phyloP scores from a whole-genome alignment of 1,140 invertebrate genomes.

The Diprion similis region DNA sequence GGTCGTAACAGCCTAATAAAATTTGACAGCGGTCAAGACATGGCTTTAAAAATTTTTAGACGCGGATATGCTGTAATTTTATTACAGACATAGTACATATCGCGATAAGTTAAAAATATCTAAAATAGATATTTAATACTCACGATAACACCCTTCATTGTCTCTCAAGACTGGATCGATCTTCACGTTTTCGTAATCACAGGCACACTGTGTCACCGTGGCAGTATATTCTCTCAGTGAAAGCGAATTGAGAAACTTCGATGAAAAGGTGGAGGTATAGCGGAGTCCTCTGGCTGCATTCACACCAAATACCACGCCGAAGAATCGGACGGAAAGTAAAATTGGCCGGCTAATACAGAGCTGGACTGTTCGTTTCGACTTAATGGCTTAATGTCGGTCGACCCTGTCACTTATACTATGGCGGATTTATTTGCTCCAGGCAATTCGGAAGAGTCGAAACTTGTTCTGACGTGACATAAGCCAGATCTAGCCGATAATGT shows the following conservation, averaged over 20 bases:
- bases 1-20: not conserved
- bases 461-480: constrained; percentile 31
- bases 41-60: no score
- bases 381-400: no score
- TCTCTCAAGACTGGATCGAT: not conserved
- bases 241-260: constrained; percentile 37
- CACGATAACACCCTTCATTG: constrained; percentile 2
- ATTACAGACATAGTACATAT: no score
- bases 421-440: no score
- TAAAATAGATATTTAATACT: not conserved
- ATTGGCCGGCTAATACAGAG: not conserved
- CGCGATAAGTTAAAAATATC: not conserved
- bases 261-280: constrained; percentile 30
- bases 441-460: not conserved
- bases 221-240: constrained; percentile 26
- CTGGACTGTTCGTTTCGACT: not conserved
- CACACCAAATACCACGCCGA: constrained; percentile 17
- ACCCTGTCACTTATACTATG: no score
- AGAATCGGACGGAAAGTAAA: not conserved
- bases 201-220: constrained; percentile 35
- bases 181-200: constrained; percentile 11
- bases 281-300: constrained; percentile 18
- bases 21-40: not conserved
- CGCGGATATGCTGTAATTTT: no score
- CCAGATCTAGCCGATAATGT: constrained; percentile 37